These are phyloP conservation scores for Leptinotarsa lineolata DNA, from an alignment of 1,140 invertebrate species.

Conservation along the genomic window DNA sequence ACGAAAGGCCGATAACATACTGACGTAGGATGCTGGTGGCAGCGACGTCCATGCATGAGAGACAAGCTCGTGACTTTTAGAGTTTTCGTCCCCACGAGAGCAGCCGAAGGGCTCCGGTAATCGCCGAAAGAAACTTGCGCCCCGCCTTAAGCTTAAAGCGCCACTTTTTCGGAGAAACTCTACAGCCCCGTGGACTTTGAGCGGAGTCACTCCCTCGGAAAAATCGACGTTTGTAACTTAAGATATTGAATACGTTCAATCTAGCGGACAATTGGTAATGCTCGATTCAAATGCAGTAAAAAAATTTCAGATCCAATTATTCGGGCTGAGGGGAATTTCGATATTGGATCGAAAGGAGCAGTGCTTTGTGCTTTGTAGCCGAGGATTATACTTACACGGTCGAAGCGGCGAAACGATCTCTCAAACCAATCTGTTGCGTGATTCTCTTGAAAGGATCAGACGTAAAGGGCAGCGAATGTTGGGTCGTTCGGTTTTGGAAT, in stretches of 20 bases:
- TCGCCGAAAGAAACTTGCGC: conserved; percentile 33
- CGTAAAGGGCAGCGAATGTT: background rate
- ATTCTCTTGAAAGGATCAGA: conserved; percentile 33
- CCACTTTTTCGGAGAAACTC: conserved; percentile 18
- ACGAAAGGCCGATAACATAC: conserved; percentile 26
- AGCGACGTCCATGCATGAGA: conserved; percentile 30
- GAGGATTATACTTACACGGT: conserved; percentile 46
- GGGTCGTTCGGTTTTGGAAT: background rate
- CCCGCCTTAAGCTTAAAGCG: conserved; percentile 32
- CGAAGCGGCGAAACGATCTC: conserved; percentile 38
- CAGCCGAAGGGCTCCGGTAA: conserved; percentile 35
- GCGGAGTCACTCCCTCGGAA: conserved; percentile 42
- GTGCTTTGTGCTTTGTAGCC: conserved; percentile 36
- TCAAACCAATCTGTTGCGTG: conserved; percentile 51
- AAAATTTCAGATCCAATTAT: conserved; percentile 47
- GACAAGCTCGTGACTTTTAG: conserved; percentile 36
- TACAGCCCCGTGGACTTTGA: conserved; percentile 40
- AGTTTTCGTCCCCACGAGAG: conserved; percentile 40
- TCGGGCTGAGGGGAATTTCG: conserved; percentile 30
- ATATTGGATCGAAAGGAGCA: conserved; percentile 32
- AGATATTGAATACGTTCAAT: conserved; percentile 47
- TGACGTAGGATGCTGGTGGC: conserved; percentile 40
- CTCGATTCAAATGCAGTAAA: conserved; percentile 30
- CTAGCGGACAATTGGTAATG: conserved; percentile 46
- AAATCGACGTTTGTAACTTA: conserved; percentile 37